Conservation (phyloP, 2,797 vertebrate genomes). For the Hemibagrus guttatus region DNA sequence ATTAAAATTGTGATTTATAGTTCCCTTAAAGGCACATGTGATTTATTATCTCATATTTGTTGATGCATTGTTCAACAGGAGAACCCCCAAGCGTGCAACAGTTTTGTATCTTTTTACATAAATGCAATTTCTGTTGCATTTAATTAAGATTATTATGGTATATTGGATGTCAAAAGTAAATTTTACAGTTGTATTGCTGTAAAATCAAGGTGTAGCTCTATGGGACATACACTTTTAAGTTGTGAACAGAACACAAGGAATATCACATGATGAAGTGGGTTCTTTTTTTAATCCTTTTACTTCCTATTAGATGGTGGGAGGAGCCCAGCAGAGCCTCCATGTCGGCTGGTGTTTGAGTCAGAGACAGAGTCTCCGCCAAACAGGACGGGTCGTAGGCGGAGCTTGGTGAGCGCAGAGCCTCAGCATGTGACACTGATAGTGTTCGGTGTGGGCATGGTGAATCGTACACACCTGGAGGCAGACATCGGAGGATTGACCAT, state of each 20-base stretch:
- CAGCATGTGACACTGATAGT: slow-evolving; percentile 96
- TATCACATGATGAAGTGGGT: neutral
- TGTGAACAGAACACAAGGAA: neutral
- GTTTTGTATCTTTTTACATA: neutral
- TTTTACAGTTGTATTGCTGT: neutral
- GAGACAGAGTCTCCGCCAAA: slow-evolving; percentile 81
- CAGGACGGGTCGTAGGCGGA: slow-evolving; percentile 82
- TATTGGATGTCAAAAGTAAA: neutral
- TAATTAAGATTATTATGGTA: neutral
- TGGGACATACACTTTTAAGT: neutral
- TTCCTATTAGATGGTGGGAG: slow-evolving; percentile 75
- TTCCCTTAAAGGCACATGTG: neutral
- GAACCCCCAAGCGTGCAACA: neutral
- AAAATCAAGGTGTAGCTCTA: neutral
- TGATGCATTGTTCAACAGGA: neutral
- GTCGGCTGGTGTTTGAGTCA: slow-evolving; percentile 90
- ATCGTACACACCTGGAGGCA: slow-evolving; percentile 94
- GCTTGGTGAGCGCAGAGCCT: slow-evolving; percentile 86
- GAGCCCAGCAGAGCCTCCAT: slow-evolving; percentile 84
- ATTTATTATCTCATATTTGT: neutral
- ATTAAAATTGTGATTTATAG: neutral
- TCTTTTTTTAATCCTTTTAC: neutral
- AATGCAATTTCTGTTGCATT: neutral
- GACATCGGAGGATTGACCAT: slow-evolving; percentile 97
- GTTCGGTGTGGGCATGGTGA: slow-evolving; percentile 98